Evolutionary conservation across 2,113 vertebrate species (phyloP), one percentile per base, ranked within the genome.

Genomic region (Stigmatopora nigra): DNA sequence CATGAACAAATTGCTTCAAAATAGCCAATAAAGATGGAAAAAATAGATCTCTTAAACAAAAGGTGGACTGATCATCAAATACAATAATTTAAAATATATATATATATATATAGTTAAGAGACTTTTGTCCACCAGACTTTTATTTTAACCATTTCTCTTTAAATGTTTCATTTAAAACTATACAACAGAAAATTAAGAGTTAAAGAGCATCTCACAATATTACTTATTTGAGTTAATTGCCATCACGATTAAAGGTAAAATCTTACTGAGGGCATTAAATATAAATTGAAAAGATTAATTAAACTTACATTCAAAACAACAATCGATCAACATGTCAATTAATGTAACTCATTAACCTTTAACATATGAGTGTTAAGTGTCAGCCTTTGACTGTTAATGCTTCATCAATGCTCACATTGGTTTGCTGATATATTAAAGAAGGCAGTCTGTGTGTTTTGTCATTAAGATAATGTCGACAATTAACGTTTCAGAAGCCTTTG

Each of bases 381-480:
- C n/a, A 19, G 16, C 38, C 35, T 51, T 48, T 67, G 20, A 63
- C 17, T 5, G 38, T 31, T 17, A 7, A 7, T 31, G n/a, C 56
- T 68, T 63, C 52, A 63, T 25, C 56, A 49, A 69, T 49, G n/a
- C 55, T 31, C 66, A 44, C 59, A 17, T 52, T 55, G 68, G 69
- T 66, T 61, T 64, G n/a, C 47, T n/a, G 44, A 53, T 35, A 14
- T 63, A 63, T 49, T 12, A 9, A 70, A 52, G 38, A 7, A 63
- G 13, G 31, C 64, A 35, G 68, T 44, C 45, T 3, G 41, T 67
- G 36, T 49, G 70, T 74, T 79, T 77, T 70, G 78, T 83, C 58
- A 45, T 86, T 70, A 64, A 69, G 76, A 82, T 87, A 85, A 87
- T 88, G 72, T 75, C 68, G 60, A 63, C 71, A 84, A 83, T 86